phyloP scores from a whole-genome alignment of 2,888 invertebrate genomes.

The Anagyrus pseudococci region DNA sequence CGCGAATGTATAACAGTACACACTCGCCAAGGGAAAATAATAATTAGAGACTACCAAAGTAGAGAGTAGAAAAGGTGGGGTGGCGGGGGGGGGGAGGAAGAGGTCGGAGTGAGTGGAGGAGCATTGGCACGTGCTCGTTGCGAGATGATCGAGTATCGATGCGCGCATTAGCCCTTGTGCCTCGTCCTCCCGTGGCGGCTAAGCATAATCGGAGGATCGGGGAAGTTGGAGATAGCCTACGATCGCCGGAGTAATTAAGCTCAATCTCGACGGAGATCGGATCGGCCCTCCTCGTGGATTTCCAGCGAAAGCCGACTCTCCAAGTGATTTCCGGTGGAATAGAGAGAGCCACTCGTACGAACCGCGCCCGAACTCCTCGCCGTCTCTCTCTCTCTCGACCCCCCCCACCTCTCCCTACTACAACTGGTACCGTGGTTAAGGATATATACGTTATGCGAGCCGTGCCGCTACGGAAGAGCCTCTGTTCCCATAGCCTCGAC shows the following conservation, averaged over 20 bases:
- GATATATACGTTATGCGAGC: not conserved
- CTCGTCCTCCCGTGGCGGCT: constrained; percentile 2
- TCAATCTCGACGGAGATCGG: constrained; percentile 26
- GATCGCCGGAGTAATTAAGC: constrained; percentile 31
- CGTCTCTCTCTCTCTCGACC: no score
- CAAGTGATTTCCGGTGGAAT: constrained; percentile 28
- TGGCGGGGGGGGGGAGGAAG: not conserved
- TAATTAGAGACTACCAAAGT: constrained; percentile 14
- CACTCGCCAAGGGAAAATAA: not conserved
- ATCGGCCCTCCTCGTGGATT: constrained; percentile 20
- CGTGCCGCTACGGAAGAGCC: no score
- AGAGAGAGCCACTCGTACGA: no score
- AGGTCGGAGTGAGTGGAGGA: not conserved
- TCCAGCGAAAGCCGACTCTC: constrained; percentile 13
- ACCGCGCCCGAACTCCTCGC: constrained; percentile 7
- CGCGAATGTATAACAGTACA: not conserved
- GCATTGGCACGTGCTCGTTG: no score
- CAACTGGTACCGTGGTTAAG: constrained; percentile 11
- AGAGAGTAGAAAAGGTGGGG: not conserved
- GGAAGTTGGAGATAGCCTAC: not conserved
- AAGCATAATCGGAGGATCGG: constrained; percentile 16
- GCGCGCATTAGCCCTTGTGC: constrained; percentile 7
- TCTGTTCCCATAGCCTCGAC: constrained; percentile 18
- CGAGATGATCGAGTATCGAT: constrained; percentile 22
- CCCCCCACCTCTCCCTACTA: no score